A percentile compares a stretch with the other conserved stretches of the same genome.
These are phyloP conservation scores for Diogma glabrata DNA, from an alignment of 2,888 invertebrate species.

Conservation along the genomic window DNA sequence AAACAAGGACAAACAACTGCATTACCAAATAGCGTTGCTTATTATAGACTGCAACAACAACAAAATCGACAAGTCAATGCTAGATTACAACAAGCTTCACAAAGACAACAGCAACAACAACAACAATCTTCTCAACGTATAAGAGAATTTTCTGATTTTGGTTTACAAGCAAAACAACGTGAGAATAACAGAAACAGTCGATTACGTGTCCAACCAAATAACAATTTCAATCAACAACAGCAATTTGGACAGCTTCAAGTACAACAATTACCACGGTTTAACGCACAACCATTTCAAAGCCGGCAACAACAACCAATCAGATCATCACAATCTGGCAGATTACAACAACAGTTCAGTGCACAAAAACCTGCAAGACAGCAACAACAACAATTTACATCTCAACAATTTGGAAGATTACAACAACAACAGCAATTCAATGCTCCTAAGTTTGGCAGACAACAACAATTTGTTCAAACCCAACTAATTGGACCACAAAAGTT, in stretches of 20 bases:
- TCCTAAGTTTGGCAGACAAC: too few relatives aligned
- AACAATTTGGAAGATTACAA: too few relatives aligned
- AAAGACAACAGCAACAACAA: constrained; percentile 11
- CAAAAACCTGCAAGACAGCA: too few relatives aligned
- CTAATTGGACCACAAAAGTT: neutral
- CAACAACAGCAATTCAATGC: too few relatives aligned
- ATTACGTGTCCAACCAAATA: neutral
- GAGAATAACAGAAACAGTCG: too few relatives aligned
- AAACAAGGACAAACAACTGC: constrained; percentile 9
- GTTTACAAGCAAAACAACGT: neutral
- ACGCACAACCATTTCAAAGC: neutral
- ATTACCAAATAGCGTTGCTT: constrained; percentile 11
- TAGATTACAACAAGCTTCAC: constrained; percentile 11
- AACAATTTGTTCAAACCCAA: neutral
- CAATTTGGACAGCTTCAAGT: constrained; percentile 5
- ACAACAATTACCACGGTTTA: constrained; percentile 1
- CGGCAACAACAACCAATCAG: too few relatives aligned
- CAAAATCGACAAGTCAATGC: constrained; percentile 7
- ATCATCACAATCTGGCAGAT: too few relatives aligned
- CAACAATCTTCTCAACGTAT: constrained; percentile 7
- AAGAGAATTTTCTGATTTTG: too few relatives aligned
- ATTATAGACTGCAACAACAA: constrained; percentile 12
- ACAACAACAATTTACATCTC: too few relatives aligned
- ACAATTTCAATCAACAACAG: constrained; percentile 1
- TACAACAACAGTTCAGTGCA: too few relatives aligned